These are phyloP conservation scores for Pollenia labialis DNA, from an alignment of 2,888 invertebrate species.

Conservation along the genomic window DNA sequence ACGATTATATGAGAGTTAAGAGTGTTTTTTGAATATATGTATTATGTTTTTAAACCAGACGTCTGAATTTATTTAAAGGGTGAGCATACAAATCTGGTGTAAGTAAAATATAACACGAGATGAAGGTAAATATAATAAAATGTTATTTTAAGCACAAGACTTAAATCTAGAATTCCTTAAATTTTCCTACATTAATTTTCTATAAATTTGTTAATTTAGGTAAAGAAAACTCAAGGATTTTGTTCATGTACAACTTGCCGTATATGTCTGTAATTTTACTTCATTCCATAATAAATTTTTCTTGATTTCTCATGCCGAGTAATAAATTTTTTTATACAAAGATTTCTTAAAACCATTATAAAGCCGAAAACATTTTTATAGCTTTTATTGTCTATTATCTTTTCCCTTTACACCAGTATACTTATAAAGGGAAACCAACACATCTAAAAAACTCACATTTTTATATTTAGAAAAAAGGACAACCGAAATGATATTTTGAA, in stretches of 20 bases:
- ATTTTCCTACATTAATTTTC: neutral
- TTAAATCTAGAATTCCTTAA: no score
- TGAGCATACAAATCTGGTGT: no score
- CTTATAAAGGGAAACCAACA: neutral
- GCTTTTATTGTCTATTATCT: conserved; percentile 52
- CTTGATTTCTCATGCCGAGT: conserved; percentile 16
- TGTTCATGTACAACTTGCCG: neutral
- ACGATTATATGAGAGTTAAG: no score
- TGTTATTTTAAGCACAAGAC: no score
- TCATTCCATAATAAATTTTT: neutral
- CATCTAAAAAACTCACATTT: neutral
- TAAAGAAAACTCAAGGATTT: neutral
- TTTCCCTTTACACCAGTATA: neutral
- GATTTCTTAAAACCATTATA: conserved; percentile 41
- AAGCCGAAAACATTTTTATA: conserved; percentile 56
- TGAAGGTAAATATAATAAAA: no score
- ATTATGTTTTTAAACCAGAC: no score
- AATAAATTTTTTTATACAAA: conserved; percentile 46
- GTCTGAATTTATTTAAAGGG: no score
- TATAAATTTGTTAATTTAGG: conserved; percentile 11
- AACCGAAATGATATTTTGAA: neutral
- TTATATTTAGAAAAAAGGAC: neutral
- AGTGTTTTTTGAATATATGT: no score
- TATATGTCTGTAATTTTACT: neutral
- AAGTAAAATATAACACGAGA: no score